phyloP scores from a whole-genome alignment of 2,797 vertebrate genomes.

The Strix occidentalis region DNA sequence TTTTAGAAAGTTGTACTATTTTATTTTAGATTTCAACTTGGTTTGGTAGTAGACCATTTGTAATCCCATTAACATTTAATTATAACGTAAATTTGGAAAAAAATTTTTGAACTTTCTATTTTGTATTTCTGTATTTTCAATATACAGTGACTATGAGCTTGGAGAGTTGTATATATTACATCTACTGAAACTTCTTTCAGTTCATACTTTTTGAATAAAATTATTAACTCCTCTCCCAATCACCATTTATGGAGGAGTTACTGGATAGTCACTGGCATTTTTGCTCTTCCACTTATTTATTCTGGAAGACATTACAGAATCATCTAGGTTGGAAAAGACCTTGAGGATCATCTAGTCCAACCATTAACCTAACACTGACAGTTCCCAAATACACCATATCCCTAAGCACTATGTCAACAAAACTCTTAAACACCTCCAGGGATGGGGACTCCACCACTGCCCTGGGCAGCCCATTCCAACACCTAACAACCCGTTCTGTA shows the following conservation, averaged over 20 bases:
- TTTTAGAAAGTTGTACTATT: neutral
- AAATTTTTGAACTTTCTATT: neutral
- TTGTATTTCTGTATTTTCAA: neutral
- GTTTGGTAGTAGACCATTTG: neutral
- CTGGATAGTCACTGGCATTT: neutral
- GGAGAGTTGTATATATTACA: neutral
- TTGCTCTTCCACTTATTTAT: neutral
- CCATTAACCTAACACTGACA: too few species aligned
- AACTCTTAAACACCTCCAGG: too few species aligned
- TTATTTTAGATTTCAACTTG: neutral
- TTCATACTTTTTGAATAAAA: neutral
- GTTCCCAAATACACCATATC: too few species aligned
- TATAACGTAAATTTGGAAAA: neutral
- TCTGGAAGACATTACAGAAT: neutral
- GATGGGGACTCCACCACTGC: too few species aligned
- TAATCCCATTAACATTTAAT: neutral
- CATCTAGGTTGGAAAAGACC: too few species aligned
- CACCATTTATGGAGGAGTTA: neutral
- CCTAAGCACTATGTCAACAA: too few species aligned
- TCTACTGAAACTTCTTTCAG: neutral
- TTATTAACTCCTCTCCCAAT: neutral
- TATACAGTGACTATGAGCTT: neutral
- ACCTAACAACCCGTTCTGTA: too few species aligned
- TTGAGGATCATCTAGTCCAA: too few species aligned
- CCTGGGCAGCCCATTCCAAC: too few species aligned